A percentile compares a stretch with the other conserved stretches of the same genome.
These are phyloP conservation scores for Glomeris maerens DNA, from an alignment of 1,140 invertebrate species.

Conservation along the genomic window DNA sequence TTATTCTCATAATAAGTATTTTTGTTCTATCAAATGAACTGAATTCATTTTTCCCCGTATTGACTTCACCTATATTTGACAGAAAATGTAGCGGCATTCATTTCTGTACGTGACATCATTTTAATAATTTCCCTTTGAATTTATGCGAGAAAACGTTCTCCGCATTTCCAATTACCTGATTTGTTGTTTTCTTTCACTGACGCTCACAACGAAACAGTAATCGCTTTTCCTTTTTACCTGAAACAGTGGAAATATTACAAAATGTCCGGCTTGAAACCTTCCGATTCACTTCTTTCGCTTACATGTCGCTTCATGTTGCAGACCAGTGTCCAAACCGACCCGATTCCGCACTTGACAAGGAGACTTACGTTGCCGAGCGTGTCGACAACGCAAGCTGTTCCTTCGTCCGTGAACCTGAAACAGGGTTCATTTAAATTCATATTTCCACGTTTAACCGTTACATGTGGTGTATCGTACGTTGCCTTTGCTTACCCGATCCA, in stretches of 20 bases:
- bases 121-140: no score
- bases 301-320: slow-evolving; percentile 53
- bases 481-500: slow-evolving; percentile 53
- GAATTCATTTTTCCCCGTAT: background rate
- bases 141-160: background rate
- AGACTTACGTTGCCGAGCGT: slow-evolving; percentile 43
- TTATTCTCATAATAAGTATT: background rate
- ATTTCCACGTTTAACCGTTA: background rate
- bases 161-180: slow-evolving; percentile 33
- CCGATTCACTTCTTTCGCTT: slow-evolving; percentile 20
- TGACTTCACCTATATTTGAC: background rate
- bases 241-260: slow-evolving; percentile 22
- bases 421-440: background rate
- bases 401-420: slow-evolving; percentile 51
- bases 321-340: slow-evolving; percentile 58
- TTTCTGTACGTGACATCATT: no score
- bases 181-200: slow-evolving; percentile 58
- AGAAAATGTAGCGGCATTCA: background rate
- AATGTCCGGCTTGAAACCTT: slow-evolving; percentile 10
- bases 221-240: slow-evolving; percentile 55
- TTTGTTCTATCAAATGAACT: background rate
- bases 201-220: slow-evolving; percentile 62
- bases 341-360: slow-evolving; percentile 52
- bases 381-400: slow-evolving; percentile 41
- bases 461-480: background rate